These are phyloP conservation scores for Ptilorrhoa leucosticta DNA, from an alignment of 2,113 vertebrate species.

Conservation along the genomic window DNA sequence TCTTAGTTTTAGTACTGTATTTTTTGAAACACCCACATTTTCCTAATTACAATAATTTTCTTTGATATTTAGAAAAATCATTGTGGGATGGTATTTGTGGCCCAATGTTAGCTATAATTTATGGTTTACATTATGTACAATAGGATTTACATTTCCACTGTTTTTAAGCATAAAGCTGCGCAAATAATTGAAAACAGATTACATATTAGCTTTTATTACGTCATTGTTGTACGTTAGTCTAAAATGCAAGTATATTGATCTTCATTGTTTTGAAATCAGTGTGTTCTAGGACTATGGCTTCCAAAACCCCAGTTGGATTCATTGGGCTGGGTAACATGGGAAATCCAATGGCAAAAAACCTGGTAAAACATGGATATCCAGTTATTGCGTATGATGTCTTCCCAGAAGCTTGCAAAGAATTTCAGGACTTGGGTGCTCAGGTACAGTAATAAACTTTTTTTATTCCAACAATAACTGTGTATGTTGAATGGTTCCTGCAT, in stretches of 20 bases:
- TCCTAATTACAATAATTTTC: neutral
- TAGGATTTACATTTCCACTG: neutral
- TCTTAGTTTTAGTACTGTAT: neutral
- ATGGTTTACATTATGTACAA: neutral
- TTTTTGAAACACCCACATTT: neutral
- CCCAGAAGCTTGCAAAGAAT: constrained; percentile 94
- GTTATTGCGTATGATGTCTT: constrained; percentile 92
- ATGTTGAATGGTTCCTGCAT: neutral
- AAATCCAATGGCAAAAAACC: constrained; percentile 97
- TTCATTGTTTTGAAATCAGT: constrained; percentile 75
- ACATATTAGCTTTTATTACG: neutral
- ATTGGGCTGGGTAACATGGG: constrained; percentile 98
- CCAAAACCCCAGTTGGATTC: constrained; percentile 95
- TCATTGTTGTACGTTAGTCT: neutral
- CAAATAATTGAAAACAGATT: neutral
- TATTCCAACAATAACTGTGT: neutral
- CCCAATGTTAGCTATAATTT: neutral
- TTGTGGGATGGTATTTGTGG: neutral
- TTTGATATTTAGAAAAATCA: neutral
- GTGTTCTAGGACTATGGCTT: constrained; percentile 92
- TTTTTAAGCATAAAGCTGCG: neutral
- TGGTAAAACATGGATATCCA: constrained; percentile 94
- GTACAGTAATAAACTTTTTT: constrained; percentile 67
- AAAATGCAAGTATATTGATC: constrained; percentile 23
- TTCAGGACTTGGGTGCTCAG: constrained; percentile 92